phyloP scores from a whole-genome alignment of 2,797 vertebrate species.

The Enteromius paludinosus region DNA sequence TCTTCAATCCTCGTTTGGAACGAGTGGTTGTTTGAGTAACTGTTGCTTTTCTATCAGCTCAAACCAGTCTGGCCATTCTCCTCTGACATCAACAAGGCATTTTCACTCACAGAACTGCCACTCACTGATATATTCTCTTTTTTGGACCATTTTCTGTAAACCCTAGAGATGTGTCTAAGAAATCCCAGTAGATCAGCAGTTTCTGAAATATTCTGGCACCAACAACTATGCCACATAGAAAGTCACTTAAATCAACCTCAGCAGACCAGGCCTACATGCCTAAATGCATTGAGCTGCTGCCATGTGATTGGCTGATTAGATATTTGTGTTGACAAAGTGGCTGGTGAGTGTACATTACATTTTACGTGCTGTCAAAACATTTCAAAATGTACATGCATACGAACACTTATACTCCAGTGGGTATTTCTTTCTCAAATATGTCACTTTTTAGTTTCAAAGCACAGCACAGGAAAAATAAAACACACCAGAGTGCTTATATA shows the following conservation, averaged over 20 bases:
- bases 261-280: background rate
- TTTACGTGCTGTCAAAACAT: background rate
- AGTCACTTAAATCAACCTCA: background rate
- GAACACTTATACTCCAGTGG: background rate
- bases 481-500: background rate
- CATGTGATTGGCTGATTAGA: background rate
- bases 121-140: slow-evolving; percentile 31
- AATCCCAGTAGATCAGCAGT: background rate
- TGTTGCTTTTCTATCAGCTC: background rate
- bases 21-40: background rate
- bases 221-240: background rate
- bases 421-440: background rate
- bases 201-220: background rate
- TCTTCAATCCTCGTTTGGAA: background rate
- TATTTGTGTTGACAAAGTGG: background rate
- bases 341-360: background rate
- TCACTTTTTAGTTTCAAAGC: background rate
- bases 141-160: background rate
- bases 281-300: background rate
- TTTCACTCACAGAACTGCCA: slow-evolving; percentile 38
- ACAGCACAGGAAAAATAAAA: background rate
- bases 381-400: background rate
- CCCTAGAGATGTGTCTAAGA: background rate
- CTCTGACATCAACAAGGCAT: slow-evolving; percentile 53
- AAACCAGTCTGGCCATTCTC: slow-evolving; percentile 46